These are phyloP conservation scores for Microplitis manilae DNA, from an alignment of 2,888 invertebrate genomes.

Conservation along the genomic window DNA sequence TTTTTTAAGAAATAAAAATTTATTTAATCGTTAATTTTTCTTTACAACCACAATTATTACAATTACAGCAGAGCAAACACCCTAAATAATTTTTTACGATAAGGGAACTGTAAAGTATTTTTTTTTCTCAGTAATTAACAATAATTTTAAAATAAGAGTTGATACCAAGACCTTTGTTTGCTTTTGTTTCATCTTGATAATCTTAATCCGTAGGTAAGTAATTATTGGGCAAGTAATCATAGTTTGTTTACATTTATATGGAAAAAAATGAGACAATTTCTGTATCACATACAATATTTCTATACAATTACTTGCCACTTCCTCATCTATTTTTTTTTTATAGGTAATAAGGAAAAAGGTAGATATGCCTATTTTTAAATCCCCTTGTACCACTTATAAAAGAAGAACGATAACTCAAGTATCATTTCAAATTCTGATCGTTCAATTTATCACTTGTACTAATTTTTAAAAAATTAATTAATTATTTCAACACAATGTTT, in stretches of 20 bases:
- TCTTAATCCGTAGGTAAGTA: not conserved
- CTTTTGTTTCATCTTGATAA: not conserved
- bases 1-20: too few species aligned
- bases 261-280: not conserved
- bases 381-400: too few species aligned
- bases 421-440: too few species aligned
- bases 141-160: not conserved
- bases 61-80: not conserved
- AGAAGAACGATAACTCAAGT: too few species aligned
- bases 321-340: too few species aligned
- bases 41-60: not conserved
- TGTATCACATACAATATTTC: not conserved
- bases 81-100: not conserved
- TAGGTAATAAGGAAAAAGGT: too few species aligned
- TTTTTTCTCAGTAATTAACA: not conserved
- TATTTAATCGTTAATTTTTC: too few species aligned
- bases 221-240: not conserved
- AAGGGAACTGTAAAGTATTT: not conserved
- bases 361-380: too few species aligned
- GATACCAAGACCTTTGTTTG: not conserved
- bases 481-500: too few species aligned
- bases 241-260: not conserved
- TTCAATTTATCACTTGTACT: too few species aligned
- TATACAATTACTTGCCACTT: too few species aligned
- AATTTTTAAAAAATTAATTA: too few species aligned